phyloP scores from a whole-genome alignment of 2,888 invertebrate genomes.

The Oasisia sp. region DNA sequence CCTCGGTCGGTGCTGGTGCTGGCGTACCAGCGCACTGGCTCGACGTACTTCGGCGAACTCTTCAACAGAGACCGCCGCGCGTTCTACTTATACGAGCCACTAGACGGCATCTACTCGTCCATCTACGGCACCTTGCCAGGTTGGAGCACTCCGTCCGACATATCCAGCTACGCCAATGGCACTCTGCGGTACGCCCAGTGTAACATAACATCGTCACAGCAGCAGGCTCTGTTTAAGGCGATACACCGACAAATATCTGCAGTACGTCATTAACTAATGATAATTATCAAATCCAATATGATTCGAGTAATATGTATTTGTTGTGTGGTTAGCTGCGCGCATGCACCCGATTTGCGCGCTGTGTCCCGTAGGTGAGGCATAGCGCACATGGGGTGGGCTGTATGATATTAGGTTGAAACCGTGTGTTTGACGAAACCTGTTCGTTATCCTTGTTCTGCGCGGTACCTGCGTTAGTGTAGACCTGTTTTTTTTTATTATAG shows the following conservation, averaged over 20 bases:
- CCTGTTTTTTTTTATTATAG: too few species aligned
- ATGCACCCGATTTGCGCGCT: too few species aligned
- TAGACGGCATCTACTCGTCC: slow-evolving; percentile 36
- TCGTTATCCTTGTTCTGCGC: not conserved
- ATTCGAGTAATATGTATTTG: too few species aligned
- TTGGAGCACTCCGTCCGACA: slow-evolving; percentile 37
- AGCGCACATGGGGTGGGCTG: too few species aligned
- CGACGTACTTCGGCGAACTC: slow-evolving; percentile 35
- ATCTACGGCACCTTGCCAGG: slow-evolving; percentile 36
- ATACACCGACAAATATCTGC: too few species aligned
- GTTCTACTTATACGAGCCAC: slow-evolving; percentile 38
- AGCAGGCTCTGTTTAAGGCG: too few species aligned
- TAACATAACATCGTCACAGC: too few species aligned
- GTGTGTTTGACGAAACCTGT: not conserved
- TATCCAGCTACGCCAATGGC: slow-evolving; percentile 29
- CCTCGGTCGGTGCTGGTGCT: slow-evolving; percentile 32
- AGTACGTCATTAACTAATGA: too few species aligned
- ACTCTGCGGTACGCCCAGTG: slow-evolving; percentile 26
- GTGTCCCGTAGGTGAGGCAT: too few species aligned
- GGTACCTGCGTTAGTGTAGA: not conserved
- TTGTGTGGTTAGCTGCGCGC: too few species aligned
- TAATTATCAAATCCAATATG: too few species aligned
- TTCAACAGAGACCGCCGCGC: slow-evolving; percentile 33
- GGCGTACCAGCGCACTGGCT: slow-evolving; percentile 37
- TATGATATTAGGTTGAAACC: too few species aligned